These are phyloP conservation scores for Xiphias gladius DNA, from an alignment of 2,113 vertebrate species.

Conservation along the genomic window DNA sequence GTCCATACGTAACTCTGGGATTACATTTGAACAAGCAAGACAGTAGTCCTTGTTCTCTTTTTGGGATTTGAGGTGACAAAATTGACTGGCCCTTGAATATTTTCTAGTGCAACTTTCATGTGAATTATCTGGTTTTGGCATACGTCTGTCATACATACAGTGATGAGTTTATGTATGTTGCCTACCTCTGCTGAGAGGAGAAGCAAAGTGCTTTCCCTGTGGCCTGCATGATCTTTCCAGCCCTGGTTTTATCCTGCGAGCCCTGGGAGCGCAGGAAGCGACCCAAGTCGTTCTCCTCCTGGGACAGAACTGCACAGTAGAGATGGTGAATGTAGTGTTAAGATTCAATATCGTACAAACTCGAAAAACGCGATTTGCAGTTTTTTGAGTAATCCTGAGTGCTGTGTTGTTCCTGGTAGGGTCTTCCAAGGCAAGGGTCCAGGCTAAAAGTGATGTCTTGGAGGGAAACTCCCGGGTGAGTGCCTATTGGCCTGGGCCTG, in stretches of 20 bases:
- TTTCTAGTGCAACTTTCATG: background rate
- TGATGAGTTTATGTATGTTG: background rate
- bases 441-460: background rate
- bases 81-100: too few species aligned
- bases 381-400: background rate
- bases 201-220: slow-evolving; percentile 98
- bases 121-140: background rate
- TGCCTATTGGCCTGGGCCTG: too few species aligned
- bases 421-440: background rate
- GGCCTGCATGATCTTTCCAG: slow-evolving; percentile 99
- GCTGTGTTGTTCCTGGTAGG: background rate
- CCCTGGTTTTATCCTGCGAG: slow-evolving; percentile 95
- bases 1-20: background rate
- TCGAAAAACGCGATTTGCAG: background rate
- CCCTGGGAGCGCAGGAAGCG: slow-evolving; percentile 96
- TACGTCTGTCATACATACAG: background rate
- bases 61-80: background rate
- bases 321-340: background rate
- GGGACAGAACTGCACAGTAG: slow-evolving; percentile 89
- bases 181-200: slow-evolving; percentile 97
- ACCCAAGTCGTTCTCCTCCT: slow-evolving; percentile 97
- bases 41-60: background rate
- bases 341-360: background rate
- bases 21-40: background rate
- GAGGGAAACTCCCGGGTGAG: background rate